Conservation (phyloP, 2,113 vertebrate genomes). For the Laterallus jamaicensis region DNA sequence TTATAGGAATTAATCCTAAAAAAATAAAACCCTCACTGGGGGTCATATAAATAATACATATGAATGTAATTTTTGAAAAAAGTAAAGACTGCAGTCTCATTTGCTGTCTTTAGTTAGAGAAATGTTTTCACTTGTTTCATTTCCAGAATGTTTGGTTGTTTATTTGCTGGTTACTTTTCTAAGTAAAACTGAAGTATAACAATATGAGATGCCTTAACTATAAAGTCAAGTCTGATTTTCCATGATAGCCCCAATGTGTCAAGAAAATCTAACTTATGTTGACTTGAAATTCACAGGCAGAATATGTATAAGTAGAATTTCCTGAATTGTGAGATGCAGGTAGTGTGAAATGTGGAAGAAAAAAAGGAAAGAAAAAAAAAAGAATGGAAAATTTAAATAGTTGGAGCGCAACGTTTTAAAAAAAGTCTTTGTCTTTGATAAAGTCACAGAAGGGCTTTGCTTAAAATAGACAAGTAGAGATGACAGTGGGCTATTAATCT, state of each 20-base stretch:
- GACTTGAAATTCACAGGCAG: not conserved
- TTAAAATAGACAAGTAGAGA: not conserved
- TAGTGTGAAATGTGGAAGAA: not conserved
- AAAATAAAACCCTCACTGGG: not conserved
- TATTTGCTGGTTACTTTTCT: not conserved
- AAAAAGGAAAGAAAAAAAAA: not conserved
- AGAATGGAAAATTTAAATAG: not conserved
- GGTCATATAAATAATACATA: not conserved
- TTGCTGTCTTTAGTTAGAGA: not conserved
- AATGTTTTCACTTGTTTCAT: not conserved
- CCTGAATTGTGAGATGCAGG: not conserved
- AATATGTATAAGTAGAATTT: not conserved
- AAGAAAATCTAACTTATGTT: not conserved
- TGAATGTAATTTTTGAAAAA: not conserved
- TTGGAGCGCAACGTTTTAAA: not conserved
- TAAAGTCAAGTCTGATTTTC: not conserved
- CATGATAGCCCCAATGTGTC: not conserved
- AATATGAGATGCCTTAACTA: not conserved
- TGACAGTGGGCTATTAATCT: not conserved
- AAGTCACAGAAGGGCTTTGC: not conserved
- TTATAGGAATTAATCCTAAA: slow-evolving; percentile 2
- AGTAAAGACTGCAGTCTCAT: not conserved
- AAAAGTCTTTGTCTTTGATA: not conserved
- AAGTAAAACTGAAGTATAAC: not conserved
- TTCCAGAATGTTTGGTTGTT: not conserved